Base-by-base conservation (phyloP, 2,888 invertebrate genomes). In the Lasioglossum marginatum region DNA sequence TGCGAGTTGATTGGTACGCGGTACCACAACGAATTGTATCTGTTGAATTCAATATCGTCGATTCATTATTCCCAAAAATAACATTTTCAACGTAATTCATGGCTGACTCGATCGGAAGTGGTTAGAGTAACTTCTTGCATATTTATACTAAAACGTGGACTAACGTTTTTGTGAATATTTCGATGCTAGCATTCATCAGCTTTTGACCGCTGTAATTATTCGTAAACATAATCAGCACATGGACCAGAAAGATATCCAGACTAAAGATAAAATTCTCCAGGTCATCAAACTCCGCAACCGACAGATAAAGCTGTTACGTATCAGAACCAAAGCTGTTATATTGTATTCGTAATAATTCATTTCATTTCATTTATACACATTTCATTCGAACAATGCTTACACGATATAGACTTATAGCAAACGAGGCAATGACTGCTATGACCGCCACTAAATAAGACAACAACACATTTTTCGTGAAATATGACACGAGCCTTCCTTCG, bases 261-360 rank as follows among this genome's bases (percentile, higher is more conserved):
- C 16, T 16, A 23, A 66, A 0, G 66, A 66, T 1, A 4, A 66
- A 0, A 1, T 2, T 34, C 0, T 34, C 66, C 8, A 34, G 0
- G 0, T 19, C 16, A 1, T 68, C 12, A 0, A 23, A 3, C 12
- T 37, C 68, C 68, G 12, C 12, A 6, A 68, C 3, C n/a, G 37
- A 10, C 12, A 68, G 37, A 12, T 19, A 66, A 2, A 34, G 0
- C 66, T 66, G 37, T 66, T 31, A 16, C 37, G 34, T 1, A 3
- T 31, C 8, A 23, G n/a, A n/a, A n/a, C n/a, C n/a, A n/a, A n/a
- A n/a, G n/a, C 27, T 12, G 19, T 57, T n/a, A 60, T 27, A 12
- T 10, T 57, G 0, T 43, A 43, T 43, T 43, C 0, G 43, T 43
- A 43, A 14, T 10, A 43, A 43, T 12, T 12, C 10, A 43, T 43